Evolutionary conservation across 2,888 invertebrate species (phyloP).

Genomic region (Drosophila trichaetosa): DNA sequence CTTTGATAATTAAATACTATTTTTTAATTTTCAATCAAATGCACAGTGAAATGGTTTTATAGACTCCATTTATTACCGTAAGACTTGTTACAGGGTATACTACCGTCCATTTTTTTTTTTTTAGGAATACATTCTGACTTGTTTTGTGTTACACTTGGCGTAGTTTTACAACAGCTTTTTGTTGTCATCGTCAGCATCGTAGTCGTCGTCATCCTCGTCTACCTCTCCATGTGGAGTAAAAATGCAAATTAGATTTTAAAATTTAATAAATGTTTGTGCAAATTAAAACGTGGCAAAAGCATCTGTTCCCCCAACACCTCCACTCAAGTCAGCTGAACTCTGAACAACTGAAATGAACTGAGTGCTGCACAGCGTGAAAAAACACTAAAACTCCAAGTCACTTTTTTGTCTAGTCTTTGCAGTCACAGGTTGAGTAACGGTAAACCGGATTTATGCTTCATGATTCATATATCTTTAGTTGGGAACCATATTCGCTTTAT

Average conservation of each 20-base stretch:
- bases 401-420: conserved; percentile 60
- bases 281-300: conserved; percentile 73
- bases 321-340: conserved; percentile 9
- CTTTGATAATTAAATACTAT: background rate
- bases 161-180: conserved; percentile 48
- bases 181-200: conserved; percentile 20
- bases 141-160: conserved; percentile 67
- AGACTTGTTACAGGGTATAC: conserved; percentile 9
- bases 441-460: conserved; percentile 82
- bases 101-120: background rate
- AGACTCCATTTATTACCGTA: background rate
- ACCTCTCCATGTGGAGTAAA: conserved; percentile 67
- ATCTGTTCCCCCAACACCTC: conserved; percentile 46
- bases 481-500: background rate
- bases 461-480: conserved; percentile 27
- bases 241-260: conserved; percentile 83
- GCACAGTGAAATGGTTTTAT: background rate
- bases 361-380: conserved; percentile 43
- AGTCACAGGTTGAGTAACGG: conserved; percentile 81
- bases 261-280: conserved; percentile 78
- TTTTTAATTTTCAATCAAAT: background rate
- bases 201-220: conserved; percentile 16
- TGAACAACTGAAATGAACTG: conserved; percentile 8
- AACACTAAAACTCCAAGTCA: conserved; percentile 41
- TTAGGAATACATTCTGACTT: background rate